Percentiles rank a stretch among this genome's conserved stretches.
Evolutionary conservation across 2,113 vertebrate genomes (phyloP).

Genomic region (Cairina moschata): DNA sequence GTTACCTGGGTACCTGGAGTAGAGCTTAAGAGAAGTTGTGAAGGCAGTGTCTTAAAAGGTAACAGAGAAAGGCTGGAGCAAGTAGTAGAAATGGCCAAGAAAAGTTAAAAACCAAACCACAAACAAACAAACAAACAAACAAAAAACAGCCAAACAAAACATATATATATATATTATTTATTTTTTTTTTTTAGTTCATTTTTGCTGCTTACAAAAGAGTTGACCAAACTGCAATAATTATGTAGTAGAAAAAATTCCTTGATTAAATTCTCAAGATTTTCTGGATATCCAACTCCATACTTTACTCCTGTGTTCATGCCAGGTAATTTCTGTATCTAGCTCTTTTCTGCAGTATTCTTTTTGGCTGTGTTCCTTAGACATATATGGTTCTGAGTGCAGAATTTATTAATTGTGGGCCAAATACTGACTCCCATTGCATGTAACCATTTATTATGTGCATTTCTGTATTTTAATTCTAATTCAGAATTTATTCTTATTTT

Average conservation of each 20-base stretch:
- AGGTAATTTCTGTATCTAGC: background rate
- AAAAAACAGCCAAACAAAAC: too few species aligned
- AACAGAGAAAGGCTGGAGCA: background rate
- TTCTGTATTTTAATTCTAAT: background rate
- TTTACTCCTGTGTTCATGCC: background rate
- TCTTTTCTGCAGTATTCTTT: background rate
- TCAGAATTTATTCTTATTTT: background rate
- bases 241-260: accelerated
- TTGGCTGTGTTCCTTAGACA: background rate
- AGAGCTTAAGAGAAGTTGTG: background rate
- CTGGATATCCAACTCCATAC: background rate
- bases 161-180: too few species aligned
- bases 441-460: background rate
- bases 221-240: background rate
- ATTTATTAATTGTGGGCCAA: background rate
- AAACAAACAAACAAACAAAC: too few species aligned
- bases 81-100: background rate
- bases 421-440: background rate
- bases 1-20: background rate
- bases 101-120: background rate
- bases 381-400: background rate
- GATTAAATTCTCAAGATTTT: background rate
- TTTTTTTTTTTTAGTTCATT: background rate
- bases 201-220: background rate
- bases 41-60: background rate